These are phyloP conservation scores for Philereme transversata DNA, from an alignment of 2,888 invertebrate genomes.

Conservation along the genomic window DNA sequence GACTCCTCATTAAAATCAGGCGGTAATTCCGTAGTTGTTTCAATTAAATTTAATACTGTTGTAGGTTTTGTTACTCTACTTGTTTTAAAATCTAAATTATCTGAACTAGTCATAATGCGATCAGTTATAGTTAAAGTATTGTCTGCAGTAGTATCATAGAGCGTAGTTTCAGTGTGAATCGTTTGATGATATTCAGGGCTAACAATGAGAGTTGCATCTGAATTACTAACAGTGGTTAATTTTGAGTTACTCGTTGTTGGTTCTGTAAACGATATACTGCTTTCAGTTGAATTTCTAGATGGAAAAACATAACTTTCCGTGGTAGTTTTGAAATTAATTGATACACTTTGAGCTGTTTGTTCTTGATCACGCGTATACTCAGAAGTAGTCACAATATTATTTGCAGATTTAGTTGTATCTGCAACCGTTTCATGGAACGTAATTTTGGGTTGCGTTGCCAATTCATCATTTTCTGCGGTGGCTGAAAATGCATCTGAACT, in stretches of 20 bases:
- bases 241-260: neutral
- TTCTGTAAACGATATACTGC: too few species aligned
- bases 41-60: constrained; percentile 5
- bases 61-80: neutral
- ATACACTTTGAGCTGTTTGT: too few species aligned
- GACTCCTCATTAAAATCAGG: too few species aligned
- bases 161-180: neutral
- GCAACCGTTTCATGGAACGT: too few species aligned
- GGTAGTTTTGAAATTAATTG: too few species aligned
- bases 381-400: too few species aligned
- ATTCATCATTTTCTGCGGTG: too few species aligned
- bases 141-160: constrained; percentile 2
- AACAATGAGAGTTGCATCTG: neutral
- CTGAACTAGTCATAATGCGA: neutral
- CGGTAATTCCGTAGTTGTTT: neutral
- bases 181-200: neutral
- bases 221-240: constrained; percentile 1
- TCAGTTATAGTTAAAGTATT: neutral
- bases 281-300: too few species aligned
- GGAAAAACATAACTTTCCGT: too few species aligned
- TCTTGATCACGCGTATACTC: too few species aligned
- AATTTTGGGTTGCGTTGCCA: too few species aligned
- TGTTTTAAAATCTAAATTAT: constrained; percentile 10
- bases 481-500: neutral
- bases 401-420: too few species aligned